Evolutionary conservation across 2,888 invertebrate genomes (phyloP).

Genomic region (Diaphora mendica): DNA sequence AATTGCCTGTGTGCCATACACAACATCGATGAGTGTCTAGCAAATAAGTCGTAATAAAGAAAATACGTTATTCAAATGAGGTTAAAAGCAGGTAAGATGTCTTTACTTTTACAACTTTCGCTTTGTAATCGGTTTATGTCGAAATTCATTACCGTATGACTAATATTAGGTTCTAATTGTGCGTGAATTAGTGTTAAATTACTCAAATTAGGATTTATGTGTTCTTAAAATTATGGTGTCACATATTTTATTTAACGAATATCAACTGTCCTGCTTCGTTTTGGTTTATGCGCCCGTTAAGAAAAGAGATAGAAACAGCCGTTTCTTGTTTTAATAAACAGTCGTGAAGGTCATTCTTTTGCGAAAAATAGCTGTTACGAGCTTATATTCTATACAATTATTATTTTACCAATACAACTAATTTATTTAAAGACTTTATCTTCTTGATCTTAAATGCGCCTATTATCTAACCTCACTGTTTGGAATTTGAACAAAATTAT

Average conservation of each 20-base stretch:
- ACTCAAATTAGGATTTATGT: not conserved
- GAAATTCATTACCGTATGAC: slow-evolving; percentile 21
- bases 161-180: slow-evolving; percentile 18
- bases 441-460: not conserved
- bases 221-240: slow-evolving; percentile 11
- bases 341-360: slow-evolving; percentile 23
- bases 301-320: slow-evolving; percentile 26
- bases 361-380: slow-evolving; percentile 18
- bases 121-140: slow-evolving; percentile 12
- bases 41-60: slow-evolving; percentile 36
- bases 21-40: slow-evolving; percentile 23
- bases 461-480: not conserved
- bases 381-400: not conserved
- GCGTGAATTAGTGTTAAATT: not conserved
- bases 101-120: slow-evolving; percentile 8
- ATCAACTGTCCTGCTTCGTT: slow-evolving; percentile 19
- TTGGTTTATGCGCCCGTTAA: slow-evolving; percentile 26
- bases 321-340: slow-evolving; percentile 28
- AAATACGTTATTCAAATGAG: slow-evolving; percentile 62
- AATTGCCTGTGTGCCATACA: slow-evolving; percentile 27
- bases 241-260: slow-evolving; percentile 20
- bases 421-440: not conserved
- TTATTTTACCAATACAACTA: not conserved
- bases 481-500: not conserved
- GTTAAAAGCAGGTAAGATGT: slow-evolving; percentile 60